Conservation (phyloP, 1,140 invertebrate genomes). For the Aphelenchoides fujianensis region DNA sequence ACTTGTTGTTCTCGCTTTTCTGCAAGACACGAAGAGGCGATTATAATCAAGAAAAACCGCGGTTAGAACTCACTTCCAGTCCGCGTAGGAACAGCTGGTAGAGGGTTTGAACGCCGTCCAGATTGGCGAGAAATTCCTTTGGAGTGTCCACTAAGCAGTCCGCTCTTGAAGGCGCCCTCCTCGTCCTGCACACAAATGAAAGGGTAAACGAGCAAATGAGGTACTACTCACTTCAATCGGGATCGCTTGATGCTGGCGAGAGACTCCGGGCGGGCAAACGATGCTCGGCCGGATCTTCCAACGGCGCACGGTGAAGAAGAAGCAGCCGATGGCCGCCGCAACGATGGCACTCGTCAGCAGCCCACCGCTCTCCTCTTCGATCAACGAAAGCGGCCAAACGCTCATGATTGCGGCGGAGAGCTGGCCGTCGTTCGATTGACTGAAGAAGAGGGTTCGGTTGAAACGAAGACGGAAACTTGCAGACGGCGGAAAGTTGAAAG, state of each 20-base stretch:
- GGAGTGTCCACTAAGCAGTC: conserved; percentile 34
- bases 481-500: too few species aligned
- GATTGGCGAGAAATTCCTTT: conserved; percentile 31
- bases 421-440: too few species aligned
- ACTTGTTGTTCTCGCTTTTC: conserved; percentile 55
- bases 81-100: conserved; percentile 86
- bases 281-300: conserved; percentile 8
- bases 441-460: too few species aligned
- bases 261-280: conserved; percentile 8
- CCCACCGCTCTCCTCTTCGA: neutral
- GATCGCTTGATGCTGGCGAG: conserved; percentile 12
- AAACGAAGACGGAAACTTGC: too few species aligned
- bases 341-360: neutral
- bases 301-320: neutral
- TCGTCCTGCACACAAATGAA: conserved; percentile 30
- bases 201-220: conserved; percentile 4
- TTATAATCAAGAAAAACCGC: conserved; percentile 24
- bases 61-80: conserved; percentile 84
- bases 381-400: neutral
- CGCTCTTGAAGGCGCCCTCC: conserved; percentile 48
- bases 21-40: too few species aligned
- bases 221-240: conserved; percentile 8
- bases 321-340: neutral
- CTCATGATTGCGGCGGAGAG: too few species aligned
- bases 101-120: conserved; percentile 76